Evolutionary conservation across 1,140 invertebrate species (phyloP).

Genomic region (Oryzaephilus surinamensis): DNA sequence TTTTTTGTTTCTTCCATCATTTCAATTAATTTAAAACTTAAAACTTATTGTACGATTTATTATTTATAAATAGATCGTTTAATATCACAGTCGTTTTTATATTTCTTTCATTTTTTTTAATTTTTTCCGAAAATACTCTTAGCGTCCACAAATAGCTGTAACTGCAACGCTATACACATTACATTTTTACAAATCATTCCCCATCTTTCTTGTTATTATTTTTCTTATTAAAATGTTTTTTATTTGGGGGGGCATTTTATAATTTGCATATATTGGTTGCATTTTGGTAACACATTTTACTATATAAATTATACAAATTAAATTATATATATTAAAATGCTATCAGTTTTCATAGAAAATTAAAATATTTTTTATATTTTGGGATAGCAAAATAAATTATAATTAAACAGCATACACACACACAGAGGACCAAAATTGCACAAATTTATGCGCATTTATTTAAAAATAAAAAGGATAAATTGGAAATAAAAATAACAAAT

Average conservation of each 20-base stretch:
- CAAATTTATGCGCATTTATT: not conserved
- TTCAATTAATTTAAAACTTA: conserved; percentile 11
- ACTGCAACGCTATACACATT: conserved; percentile 32
- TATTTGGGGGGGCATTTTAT: too few relatives aligned
- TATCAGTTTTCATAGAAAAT: too few relatives aligned
- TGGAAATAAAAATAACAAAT: conserved; percentile 4
- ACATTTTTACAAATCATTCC: too few relatives aligned
- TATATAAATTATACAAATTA: too few relatives aligned
- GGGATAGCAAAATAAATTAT: conserved; percentile 17
- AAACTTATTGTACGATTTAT: conserved; percentile 8
- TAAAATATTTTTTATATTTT: too few relatives aligned
- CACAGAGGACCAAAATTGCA: not conserved
- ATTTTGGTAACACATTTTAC: too few relatives aligned
- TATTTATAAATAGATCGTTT: conserved; percentile 22
- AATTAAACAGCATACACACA: conserved; percentile 9
- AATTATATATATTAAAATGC: too few relatives aligned
- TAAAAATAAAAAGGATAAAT: conserved; percentile 3
- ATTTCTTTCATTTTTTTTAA: too few relatives aligned
- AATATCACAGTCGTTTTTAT: conserved; percentile 34
- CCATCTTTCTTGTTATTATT: too few relatives aligned
- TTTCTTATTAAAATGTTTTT: too few relatives aligned
- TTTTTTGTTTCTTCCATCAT: conserved; percentile 5
- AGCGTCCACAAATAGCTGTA: conserved; percentile 30
- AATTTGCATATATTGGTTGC: too few relatives aligned
- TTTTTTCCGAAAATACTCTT: conserved; percentile 29